Conservation (phyloP, 2,888 invertebrate genomes). For the Apamea crenata region DNA sequence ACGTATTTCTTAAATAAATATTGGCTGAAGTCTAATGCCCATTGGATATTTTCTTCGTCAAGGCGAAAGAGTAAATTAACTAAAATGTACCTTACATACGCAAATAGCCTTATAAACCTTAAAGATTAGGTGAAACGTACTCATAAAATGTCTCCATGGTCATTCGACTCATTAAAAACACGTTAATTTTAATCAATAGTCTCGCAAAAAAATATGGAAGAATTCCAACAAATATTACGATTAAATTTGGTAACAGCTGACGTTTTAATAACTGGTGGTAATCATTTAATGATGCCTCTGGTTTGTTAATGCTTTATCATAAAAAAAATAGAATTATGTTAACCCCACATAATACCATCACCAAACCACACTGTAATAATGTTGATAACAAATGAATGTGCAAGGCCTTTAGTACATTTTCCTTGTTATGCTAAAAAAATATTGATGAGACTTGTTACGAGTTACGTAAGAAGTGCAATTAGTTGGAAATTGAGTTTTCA, state of each 20-base stretch:
- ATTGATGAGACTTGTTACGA: conserved; percentile 41
- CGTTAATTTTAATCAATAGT: background rate
- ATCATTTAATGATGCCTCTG: conserved; percentile 14
- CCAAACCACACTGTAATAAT: conserved; percentile 24
- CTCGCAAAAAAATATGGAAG: conserved; percentile 8
- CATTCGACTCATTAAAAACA: conserved; percentile 28
- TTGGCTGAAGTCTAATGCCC: conserved; percentile 37
- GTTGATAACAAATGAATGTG: conserved; percentile 57
- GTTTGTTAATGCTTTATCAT: conserved; percentile 20
- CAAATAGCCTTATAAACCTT: conserved; percentile 21
- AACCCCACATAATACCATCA: conserved; percentile 37
- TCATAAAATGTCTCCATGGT: conserved; percentile 20
- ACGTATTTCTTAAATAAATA: conserved; percentile 44
- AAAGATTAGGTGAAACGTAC: conserved; percentile 20
- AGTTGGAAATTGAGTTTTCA: background rate
- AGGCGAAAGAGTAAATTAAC: conserved; percentile 22
- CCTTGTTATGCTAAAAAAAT: conserved; percentile 23
- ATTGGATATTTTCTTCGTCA: conserved; percentile 37
- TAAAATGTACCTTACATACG: conserved; percentile 23
- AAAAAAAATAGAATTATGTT: conserved; percentile 43
- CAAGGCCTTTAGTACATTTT: conserved; percentile 46
- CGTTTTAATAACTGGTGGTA: conserved; percentile 16
- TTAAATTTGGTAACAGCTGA: conserved; percentile 25
- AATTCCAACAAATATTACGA: conserved; percentile 15
- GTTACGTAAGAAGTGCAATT: conserved; percentile 14